phyloP scores from a whole-genome alignment of 2,888 invertebrate species.

The Rambutsinella grinnellia region DNA sequence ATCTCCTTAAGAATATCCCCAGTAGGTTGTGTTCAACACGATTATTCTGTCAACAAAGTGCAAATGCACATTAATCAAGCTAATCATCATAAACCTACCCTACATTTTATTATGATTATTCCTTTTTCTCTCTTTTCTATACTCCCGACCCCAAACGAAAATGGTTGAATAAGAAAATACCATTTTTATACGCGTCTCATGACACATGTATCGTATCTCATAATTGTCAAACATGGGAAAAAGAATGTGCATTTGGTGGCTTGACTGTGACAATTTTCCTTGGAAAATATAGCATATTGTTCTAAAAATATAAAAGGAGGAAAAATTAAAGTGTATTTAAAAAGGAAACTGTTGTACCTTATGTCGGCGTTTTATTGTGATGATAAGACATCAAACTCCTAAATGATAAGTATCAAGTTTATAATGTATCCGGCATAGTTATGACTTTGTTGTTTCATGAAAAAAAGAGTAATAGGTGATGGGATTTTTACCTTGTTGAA shows the following conservation, averaged over 20 bases:
- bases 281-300: too few species aligned
- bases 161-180: too few species aligned
- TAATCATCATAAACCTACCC: neutral
- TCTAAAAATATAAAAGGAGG: neutral
- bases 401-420: neutral
- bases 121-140: neutral
- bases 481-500: neutral
- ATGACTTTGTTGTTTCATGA: too few species aligned
- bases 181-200: too few species aligned
- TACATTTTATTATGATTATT: neutral
- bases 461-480: neutral
- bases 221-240: too few species aligned
- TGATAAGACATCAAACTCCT: neutral
- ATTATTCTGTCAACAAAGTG: neutral
- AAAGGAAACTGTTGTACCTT: neutral
- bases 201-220: too few species aligned
- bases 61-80: neutral
- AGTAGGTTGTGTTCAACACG: too few species aligned
- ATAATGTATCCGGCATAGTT: neutral
- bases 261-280: too few species aligned
- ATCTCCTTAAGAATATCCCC: too few species aligned
- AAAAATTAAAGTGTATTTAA: neutral
- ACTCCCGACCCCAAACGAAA: neutral
- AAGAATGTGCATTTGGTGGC: too few species aligned
- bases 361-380: neutral